These are phyloP conservation scores for Anabas testudineus DNA, from an alignment of 2,797 vertebrate genomes.

Conservation along the genomic window DNA sequence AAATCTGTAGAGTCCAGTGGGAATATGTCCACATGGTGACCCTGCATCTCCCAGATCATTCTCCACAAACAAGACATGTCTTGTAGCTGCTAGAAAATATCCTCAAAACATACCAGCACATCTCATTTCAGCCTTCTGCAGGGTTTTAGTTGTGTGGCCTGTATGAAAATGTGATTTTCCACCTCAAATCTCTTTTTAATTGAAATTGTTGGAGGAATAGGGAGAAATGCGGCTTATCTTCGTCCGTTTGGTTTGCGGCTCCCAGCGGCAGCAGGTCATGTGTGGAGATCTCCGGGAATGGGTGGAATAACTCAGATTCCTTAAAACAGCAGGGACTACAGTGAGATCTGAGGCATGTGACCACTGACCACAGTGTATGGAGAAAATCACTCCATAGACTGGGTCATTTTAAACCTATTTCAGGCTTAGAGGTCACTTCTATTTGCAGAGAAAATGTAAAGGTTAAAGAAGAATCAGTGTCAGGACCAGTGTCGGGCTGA, in stretches of 20 bases:
- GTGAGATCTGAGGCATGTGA: slow-evolving; percentile 35
- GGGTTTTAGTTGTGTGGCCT: slow-evolving; percentile 39
- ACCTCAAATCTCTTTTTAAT: slow-evolving; percentile 90
- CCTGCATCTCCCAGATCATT: background rate
- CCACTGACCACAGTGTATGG: slow-evolving; percentile 22
- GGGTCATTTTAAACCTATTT: slow-evolving; percentile 7
- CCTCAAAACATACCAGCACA: slow-evolving; percentile 21
- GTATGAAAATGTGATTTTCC: slow-evolving; percentile 81
- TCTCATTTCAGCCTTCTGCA: slow-evolving; percentile 42
- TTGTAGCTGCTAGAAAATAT: slow-evolving; percentile 7
- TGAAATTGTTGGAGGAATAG: slow-evolving; percentile 77
- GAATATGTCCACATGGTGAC: background rate
- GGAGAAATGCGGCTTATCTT: slow-evolving; percentile 82
- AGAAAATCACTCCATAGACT: slow-evolving; percentile 33
- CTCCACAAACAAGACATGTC: background rate
- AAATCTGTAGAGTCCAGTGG: background rate
- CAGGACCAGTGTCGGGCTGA: slow-evolving; percentile 37
- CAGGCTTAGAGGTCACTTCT: background rate
- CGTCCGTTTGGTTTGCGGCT: slow-evolving; percentile 68
- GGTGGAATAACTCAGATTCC: slow-evolving; percentile 85
- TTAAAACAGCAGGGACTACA: slow-evolving; percentile 71
- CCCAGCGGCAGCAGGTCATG: slow-evolving; percentile 77
- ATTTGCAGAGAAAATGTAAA: background rate
- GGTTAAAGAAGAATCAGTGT: slow-evolving; percentile 10
- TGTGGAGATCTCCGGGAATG: slow-evolving; percentile 80